phyloP scores from a whole-genome alignment of 1,140 invertebrate species.

The Oncopodura yosiiana region DNA sequence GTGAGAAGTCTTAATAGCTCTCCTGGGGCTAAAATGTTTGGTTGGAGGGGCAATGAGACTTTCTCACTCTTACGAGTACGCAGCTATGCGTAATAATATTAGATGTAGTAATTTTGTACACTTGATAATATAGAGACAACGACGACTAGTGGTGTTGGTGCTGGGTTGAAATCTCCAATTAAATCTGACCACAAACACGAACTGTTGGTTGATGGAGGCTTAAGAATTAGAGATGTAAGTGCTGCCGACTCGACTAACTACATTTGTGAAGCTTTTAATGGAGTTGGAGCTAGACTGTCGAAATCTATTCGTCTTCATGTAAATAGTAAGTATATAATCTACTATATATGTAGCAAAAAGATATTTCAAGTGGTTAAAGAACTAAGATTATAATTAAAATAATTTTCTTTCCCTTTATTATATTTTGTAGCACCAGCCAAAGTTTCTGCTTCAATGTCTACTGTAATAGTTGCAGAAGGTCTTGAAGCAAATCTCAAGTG shows the following conservation, averaged over 20 bases:
- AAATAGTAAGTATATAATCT: slow-evolving; percentile 27
- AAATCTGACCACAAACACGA: slow-evolving; percentile 19
- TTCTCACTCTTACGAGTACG: neutral
- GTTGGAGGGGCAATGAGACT: no score
- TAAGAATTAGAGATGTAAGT: slow-evolving; percentile 18
- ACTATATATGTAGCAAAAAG: no score
- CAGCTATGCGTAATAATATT: neutral
- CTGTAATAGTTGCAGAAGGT: slow-evolving; percentile 32
- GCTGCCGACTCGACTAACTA: slow-evolving; percentile 37
- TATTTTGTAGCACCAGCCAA: slow-evolving; percentile 29
- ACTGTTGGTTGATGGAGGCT: slow-evolving; percentile 16
- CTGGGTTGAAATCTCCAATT: slow-evolving; percentile 10
- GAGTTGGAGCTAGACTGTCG: slow-evolving; percentile 42
- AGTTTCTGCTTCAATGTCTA: slow-evolving; percentile 24
- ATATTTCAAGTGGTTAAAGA: no score
- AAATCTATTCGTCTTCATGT: slow-evolving; percentile 26
- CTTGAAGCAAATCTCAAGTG: slow-evolving; percentile 20
- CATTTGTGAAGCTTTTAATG: slow-evolving; percentile 47
- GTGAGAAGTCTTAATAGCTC: no score
- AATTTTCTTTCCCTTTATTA: no score
- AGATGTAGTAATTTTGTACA: no score
- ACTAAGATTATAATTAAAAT: neutral
- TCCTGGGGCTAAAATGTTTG: no score
- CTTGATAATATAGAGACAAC: no score
- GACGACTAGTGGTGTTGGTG: no score